A percentile compares a stretch with the other conserved stretches of the same genome.
Evolutionary conservation across 2,113 vertebrate species (phyloP).

Genomic region (Strigops habroptila): DNA sequence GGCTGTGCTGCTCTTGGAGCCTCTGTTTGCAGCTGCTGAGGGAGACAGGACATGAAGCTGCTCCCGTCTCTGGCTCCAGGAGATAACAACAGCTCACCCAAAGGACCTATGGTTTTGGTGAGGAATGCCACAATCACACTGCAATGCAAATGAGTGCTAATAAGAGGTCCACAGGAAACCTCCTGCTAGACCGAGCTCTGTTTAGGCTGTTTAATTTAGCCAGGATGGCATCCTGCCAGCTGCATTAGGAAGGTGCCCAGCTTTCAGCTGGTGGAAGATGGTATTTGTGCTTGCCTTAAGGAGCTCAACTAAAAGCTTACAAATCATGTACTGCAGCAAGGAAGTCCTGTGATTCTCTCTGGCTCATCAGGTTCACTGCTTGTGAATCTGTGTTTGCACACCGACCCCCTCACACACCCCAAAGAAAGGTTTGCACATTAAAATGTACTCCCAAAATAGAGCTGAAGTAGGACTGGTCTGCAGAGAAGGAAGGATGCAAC

Average conservation of each 20-base stretch:
- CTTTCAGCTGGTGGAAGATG: neutral
- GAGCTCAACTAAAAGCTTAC: neutral
- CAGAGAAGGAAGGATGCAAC: neutral
- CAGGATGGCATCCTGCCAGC: neutral
- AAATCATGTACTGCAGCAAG: neutral
- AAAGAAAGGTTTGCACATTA: neutral
- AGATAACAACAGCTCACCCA: neutral
- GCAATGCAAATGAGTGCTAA: neutral
- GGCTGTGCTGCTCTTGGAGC: neutral
- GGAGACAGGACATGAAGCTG: neutral
- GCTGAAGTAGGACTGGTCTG: neutral
- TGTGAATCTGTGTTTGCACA: neutral
- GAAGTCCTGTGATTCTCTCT: neutral
- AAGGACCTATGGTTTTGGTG: neutral
- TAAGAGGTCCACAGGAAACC: neutral
- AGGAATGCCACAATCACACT: neutral
- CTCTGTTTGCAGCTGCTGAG: neutral
- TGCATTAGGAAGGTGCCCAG: neutral
- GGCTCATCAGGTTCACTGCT: neutral
- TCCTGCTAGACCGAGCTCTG: neutral
- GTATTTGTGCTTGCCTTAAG: neutral
- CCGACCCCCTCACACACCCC: neutral
- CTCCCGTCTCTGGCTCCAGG: neutral
- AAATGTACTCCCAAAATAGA: neutral
- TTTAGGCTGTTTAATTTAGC: neutral